phyloP scores from a whole-genome alignment of 2,797 vertebrate species.

The Staurois parvus region DNA sequence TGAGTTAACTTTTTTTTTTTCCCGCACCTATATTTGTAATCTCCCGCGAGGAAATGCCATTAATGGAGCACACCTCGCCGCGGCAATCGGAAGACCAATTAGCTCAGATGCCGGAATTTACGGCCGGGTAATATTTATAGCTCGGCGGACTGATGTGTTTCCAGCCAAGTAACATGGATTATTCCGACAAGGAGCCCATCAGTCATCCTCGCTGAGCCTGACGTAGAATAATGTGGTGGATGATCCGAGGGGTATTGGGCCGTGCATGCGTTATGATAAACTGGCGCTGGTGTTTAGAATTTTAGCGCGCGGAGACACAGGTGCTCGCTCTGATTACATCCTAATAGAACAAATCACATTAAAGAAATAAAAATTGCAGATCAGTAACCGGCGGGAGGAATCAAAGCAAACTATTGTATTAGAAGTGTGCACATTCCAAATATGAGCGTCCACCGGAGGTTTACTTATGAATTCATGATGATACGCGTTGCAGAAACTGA shows the following conservation, averaged over 20 bases:
- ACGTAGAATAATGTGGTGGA: conserved; percentile 10
- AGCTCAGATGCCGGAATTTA: conserved; percentile 45
- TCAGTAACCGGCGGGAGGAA: background rate
- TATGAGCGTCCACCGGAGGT: background rate
- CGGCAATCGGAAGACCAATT: conserved; percentile 38
- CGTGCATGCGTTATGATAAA: background rate
- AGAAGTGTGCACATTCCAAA: conserved; percentile 20
- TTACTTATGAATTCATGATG: conserved; percentile 18
- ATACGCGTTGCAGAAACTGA: background rate
- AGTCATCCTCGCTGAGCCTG: conserved; percentile 5
- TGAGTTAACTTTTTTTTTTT: conserved; percentile 41
- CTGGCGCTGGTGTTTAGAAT: background rate
- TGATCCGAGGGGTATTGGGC: conserved; percentile 26
- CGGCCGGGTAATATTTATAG: conserved; percentile 32
- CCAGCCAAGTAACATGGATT: conserved; percentile 37
- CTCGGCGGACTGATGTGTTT: conserved; percentile 34
- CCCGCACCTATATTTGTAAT: conserved; percentile 7
- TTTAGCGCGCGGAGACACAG: background rate
- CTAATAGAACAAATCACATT: conserved; percentile 30
- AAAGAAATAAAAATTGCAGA: conserved; percentile 4
- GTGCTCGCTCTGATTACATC: conserved; percentile 17
- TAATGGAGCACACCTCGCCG: conserved; percentile 12
- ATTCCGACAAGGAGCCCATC: conserved; percentile 28
- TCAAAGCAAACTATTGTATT: conserved; percentile 17
- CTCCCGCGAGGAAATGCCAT: conserved; percentile 12